A percentile compares a stretch with the other conserved stretches of the same genome.
Conservation (phyloP, 2,113 vertebrate genomes). For the Prionailurus bengalensis region DNA sequence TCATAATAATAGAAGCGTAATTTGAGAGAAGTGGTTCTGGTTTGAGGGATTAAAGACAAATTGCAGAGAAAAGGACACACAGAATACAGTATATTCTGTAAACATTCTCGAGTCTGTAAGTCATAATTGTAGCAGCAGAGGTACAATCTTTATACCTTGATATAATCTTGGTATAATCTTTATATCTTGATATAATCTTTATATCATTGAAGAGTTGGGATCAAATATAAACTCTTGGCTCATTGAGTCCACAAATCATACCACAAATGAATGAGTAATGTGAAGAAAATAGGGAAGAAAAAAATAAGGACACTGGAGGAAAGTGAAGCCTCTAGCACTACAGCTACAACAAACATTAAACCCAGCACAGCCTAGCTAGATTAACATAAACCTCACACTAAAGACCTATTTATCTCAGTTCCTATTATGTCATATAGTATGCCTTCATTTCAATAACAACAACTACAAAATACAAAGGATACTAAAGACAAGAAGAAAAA, state of each 20-base stretch:
- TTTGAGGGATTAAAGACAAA: not conserved
- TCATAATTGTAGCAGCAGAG: not conserved
- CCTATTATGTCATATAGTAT: not conserved
- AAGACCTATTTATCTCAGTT: not conserved
- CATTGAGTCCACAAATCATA: not conserved
- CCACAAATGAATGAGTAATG: not conserved
- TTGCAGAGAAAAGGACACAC: not conserved
- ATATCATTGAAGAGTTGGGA: not conserved
- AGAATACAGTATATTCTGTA: not conserved
- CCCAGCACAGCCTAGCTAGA: not conserved
- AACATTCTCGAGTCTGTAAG: not conserved
- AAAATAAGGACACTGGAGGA: not conserved
- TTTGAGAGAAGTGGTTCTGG: not conserved
- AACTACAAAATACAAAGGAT: not conserved
- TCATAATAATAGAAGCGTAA: not conserved
- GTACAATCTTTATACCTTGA: not conserved
- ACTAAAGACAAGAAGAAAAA: not conserved
- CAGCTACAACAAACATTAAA: not conserved
- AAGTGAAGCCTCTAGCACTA: not conserved
- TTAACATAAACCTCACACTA: not conserved
- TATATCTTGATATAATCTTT: not conserved
- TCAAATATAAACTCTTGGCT: not conserved
- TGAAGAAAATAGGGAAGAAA: not conserved
- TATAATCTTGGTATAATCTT: not conserved
- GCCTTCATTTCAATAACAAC: not conserved